Conservation (phyloP, 2,888 invertebrate genomes). For the Sepioteuthis lessoniana region DNA sequence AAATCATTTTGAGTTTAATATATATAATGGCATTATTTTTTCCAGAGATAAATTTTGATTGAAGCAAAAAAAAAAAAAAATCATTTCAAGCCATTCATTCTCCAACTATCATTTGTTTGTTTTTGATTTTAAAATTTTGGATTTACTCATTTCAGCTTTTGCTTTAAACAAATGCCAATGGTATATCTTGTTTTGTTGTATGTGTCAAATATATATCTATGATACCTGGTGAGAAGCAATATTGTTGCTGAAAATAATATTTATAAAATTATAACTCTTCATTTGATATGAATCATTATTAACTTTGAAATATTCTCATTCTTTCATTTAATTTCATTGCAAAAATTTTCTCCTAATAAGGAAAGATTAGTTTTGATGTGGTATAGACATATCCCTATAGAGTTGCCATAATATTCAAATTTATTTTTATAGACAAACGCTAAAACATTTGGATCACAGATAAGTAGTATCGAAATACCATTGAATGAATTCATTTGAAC, state of each 20-base stretch:
- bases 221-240: neutral
- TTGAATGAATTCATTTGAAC: no score
- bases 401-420: no score
- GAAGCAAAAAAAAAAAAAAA: neutral
- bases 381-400: no score
- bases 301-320: neutral
- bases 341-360: neutral
- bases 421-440: no score
- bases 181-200: constrained; percentile 33
- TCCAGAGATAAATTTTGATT: neutral
- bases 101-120: neutral
- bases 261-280: neutral
- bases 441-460: no score
- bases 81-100: neutral
- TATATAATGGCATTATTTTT: neutral
- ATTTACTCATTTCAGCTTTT: constrained; percentile 23
- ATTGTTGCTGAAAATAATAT: neutral
- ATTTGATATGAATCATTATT: neutral
- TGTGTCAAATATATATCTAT: neutral
- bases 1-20: no score
- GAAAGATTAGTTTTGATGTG: neutral
- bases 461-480: no score
- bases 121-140: constrained; percentile 33
- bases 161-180: neutral
- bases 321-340: neutral